Evolutionary conservation across 2,888 invertebrate genomes (phyloP).

Genomic region (Amphipyra berbera): DNA sequence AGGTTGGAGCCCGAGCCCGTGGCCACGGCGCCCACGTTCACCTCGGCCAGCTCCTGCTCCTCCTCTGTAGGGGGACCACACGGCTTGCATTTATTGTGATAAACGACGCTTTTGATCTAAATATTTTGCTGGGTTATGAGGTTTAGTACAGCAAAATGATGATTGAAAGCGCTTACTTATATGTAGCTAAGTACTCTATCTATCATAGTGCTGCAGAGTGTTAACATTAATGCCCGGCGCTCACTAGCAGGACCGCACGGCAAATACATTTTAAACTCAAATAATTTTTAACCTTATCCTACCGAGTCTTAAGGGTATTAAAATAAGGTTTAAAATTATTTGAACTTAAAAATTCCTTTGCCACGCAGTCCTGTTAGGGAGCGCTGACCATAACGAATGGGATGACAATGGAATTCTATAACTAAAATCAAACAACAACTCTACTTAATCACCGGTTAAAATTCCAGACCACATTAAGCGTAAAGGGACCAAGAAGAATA

Average conservation of each 20-base stretch:
- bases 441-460: conserved; percentile 2
- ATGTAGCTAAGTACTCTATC: conserved; percentile 11
- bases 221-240: conserved; percentile 1
- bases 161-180: not conserved
- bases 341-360: too few relatives aligned
- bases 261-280: too few relatives aligned
- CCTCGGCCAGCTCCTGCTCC: conserved; percentile 80
- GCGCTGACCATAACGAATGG: conserved; percentile 2
- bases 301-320: too few relatives aligned
- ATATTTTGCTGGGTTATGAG: too few relatives aligned
- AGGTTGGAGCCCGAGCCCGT: conserved; percentile 86
- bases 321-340: too few relatives aligned
- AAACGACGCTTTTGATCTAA: too few relatives aligned
- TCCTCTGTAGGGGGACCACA: conserved; percentile 71
- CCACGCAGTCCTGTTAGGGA: too few relatives aligned
- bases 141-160: not conserved
- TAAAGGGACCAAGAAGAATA: too few relatives aligned
- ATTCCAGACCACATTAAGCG: not conserved
- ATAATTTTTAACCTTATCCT: too few relatives aligned
- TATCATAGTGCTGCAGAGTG: conserved; percentile 24
- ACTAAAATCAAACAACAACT: conserved; percentile 3
- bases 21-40: conserved; percentile 86
- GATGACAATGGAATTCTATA: conserved; percentile 35
- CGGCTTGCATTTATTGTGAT: too few relatives aligned
- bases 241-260: too few relatives aligned